Base-by-base conservation (phyloP, 2,888 invertebrate genomes). In the Odontomyia ornata region DNA sequence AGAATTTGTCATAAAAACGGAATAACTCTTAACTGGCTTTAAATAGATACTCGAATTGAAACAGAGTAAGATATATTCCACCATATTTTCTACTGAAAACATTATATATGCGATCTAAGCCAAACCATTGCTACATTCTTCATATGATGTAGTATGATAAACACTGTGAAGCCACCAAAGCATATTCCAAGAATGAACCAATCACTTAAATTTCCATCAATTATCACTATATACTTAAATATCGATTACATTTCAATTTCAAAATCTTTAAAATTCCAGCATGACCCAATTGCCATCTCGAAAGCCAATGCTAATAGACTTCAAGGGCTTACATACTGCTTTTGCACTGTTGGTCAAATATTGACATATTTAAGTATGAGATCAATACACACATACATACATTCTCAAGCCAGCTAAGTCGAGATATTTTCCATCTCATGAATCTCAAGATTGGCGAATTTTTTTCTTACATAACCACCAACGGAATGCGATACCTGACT, bases 241-340 rank as follows among this genome's bases (percentile, higher is more conserved):
- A 52, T 52, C 52, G 52, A 52, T 52, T 52, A 52, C 52, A n/a
- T 13, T 52, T n/a, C 52, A n/a, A 52, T 52, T 36, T 52, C 52
- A 52, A 52, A 52, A 18, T 52, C 18, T 52, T 52, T 52, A 4
- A 52, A 52, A 52, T 52, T n/a, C 30, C n/a, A 27, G 15, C 4
- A 30, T 64, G 64, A 64, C 27, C 64, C 64, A 30, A 23, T 28
- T 64, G 28, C 27, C 15, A n/a, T 64, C 15, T 18, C 30, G n/a
- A 64, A 64, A 27, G 28, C 11, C 28, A 11, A 30, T n/a, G 64
- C 64, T 64, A 64, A 64, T 30, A 28, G 23, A 11, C 28, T 27
- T 64, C 64, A 64, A 64, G 64, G 64, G 64, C 64, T 30, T n/a
- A 23, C 28, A 15, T 11, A 25, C 30, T 30, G 21, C 9, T 60